These are phyloP conservation scores for Drosophila novamexicana DNA, from an alignment of 1,140 invertebrate species.

Conservation along the genomic window DNA sequence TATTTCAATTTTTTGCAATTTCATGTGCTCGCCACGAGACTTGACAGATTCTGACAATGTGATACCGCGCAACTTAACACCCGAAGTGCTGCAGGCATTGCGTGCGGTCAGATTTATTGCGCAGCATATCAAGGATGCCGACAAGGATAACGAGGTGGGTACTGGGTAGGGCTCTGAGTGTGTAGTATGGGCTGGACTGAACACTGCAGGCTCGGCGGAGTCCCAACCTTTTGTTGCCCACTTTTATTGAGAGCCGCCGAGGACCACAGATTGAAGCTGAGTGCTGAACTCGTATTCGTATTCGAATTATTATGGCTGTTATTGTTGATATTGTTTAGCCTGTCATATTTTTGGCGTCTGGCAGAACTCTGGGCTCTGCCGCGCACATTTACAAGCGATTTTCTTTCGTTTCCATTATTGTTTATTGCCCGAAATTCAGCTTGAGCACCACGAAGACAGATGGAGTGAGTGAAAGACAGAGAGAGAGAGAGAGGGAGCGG, in stretches of 20 bases:
- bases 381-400: slow-evolving; percentile 12
- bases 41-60: slow-evolving; percentile 90
- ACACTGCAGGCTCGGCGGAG: not conserved
- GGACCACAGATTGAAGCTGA: slow-evolving; percentile 21
- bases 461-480: not conserved
- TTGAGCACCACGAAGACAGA: slow-evolving; percentile 23
- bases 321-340: slow-evolving; percentile 64
- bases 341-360: slow-evolving; percentile 61
- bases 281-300: slow-evolving; percentile 9
- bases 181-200: not conserved
- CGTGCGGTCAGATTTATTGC: slow-evolving; percentile 98
- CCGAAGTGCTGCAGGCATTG: slow-evolving; percentile 95
- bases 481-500: not conserved
- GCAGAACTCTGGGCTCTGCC: slow-evolving; percentile 18
- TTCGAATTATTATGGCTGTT: slow-evolving; percentile 44
- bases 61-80: slow-evolving; percentile 91
- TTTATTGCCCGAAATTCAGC: slow-evolving; percentile 67
- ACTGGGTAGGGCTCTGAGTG: not conserved
- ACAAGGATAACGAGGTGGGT: slow-evolving; percentile 96
- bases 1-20: slow-evolving; percentile 80
- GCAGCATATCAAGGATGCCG: slow-evolving; percentile 97
- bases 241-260: slow-evolving; percentile 64
- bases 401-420: slow-evolving; percentile 58
- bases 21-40: slow-evolving; percentile 65
- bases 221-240: slow-evolving; percentile 53